Conservation (phyloP, 2,113 vertebrate species). For the Barnardius zonarius region DNA sequence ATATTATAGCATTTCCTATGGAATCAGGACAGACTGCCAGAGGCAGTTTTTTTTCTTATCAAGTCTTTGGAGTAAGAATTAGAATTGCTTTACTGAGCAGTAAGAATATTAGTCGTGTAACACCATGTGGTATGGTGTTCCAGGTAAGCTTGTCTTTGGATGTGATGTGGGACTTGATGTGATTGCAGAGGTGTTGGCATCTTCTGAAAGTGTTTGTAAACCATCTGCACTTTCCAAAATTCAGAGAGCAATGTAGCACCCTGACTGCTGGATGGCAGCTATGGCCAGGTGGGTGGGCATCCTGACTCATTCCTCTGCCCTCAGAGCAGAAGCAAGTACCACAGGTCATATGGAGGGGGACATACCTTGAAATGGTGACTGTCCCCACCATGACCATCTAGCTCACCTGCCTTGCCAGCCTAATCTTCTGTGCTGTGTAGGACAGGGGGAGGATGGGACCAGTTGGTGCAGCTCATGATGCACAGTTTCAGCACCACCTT, state of each 20-base stretch:
- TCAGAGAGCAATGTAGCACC: background rate
- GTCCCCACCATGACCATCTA: background rate
- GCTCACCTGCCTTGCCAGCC: background rate
- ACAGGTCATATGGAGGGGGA: background rate
- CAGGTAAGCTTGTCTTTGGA: background rate
- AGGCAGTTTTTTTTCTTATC: background rate
- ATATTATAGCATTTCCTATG: background rate
- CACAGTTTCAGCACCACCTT: conserved; percentile 15
- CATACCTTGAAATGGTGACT: background rate
- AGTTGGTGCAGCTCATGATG: background rate
- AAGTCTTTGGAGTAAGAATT: background rate
- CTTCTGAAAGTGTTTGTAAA: background rate
- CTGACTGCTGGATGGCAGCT: background rate
- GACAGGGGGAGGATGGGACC: background rate
- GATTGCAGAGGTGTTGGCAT: background rate
- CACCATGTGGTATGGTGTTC: fast-evolving
- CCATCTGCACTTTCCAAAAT: background rate
- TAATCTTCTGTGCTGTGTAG: background rate
- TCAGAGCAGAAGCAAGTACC: background rate
- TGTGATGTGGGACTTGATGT: too few species aligned
- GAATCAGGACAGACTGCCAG: background rate
- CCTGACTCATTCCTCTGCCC: background rate
- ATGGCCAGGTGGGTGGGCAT: background rate
- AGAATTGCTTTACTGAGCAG: background rate
- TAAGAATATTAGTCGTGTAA: background rate